Conservation (phyloP, 2,888 invertebrate species). For the Chrysina gloriosa region DNA sequence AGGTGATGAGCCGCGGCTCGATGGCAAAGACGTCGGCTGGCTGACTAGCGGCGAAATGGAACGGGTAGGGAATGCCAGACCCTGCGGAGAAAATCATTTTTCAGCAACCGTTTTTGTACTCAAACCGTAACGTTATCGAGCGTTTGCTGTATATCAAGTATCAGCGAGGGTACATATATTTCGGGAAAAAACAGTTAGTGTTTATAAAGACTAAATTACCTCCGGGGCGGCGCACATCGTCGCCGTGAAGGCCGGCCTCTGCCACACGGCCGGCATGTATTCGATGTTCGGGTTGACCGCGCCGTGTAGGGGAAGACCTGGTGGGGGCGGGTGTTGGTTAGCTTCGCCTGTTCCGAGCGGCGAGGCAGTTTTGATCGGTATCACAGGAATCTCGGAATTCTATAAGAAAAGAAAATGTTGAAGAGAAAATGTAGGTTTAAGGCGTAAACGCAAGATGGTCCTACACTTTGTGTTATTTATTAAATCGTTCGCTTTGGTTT, state of each 20-base stretch:
- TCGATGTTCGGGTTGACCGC: conserved; percentile 47
- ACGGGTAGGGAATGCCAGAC: conserved; percentile 68
- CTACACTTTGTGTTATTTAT: no score
- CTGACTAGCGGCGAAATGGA: conserved; percentile 79
- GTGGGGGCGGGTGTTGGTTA: conserved; percentile 54
- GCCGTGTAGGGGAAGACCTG: conserved; percentile 53
- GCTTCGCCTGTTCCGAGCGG: conserved; percentile 50
- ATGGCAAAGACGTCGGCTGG: conserved; percentile 81
- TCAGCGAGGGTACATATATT: no score
- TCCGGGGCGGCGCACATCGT: conserved; percentile 59
- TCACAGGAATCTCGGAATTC: conserved; percentile 46
- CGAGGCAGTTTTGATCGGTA: conserved; percentile 55
- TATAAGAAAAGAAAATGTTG: neutral
- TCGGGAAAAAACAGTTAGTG: no score
- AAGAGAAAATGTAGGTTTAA: neutral
- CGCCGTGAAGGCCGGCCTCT: conserved; percentile 56
- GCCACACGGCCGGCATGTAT: conserved; percentile 54
- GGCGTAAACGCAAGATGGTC: no score
- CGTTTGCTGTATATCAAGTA: no score
- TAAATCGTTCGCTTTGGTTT: no score
- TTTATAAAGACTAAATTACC: no score
- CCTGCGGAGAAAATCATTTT: no score
- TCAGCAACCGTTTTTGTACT: no score
- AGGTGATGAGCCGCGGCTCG: conserved; percentile 80
- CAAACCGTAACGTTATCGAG: no score